These are phyloP conservation scores for Corvus cornix DNA, from an alignment of 2,113 vertebrate species.

Conservation along the genomic window DNA sequence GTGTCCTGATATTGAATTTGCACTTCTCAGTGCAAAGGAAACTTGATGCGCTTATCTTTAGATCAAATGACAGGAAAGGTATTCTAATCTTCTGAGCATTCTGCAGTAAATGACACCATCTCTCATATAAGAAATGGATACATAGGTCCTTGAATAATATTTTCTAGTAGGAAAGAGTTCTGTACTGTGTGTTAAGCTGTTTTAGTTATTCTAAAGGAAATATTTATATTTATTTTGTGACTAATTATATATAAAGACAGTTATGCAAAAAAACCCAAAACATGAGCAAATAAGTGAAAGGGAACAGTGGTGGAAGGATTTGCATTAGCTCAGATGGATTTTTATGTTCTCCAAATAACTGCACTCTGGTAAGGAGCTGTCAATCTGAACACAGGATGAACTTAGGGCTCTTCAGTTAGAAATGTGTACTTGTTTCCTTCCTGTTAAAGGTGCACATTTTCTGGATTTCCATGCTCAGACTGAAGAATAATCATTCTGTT, in stretches of 20 bases:
- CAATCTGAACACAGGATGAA: accelerated
- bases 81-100: not conserved
- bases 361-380: not conserved
- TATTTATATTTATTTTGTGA: not conserved
- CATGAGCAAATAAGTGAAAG: not conserved
- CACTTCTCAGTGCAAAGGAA: not conserved
- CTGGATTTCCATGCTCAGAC: not conserved
- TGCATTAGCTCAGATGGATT: not conserved
- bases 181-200: not conserved
- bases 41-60: not conserved
- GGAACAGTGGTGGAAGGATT: not conserved
- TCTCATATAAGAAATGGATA: not conserved
- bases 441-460: not conserved
- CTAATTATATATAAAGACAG: not conserved
- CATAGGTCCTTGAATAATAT: not conserved
- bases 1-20: not conserved
- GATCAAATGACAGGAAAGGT: not conserved
- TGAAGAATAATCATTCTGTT: not conserved
- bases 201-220: not conserved
- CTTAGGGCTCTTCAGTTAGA: not conserved
- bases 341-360: not conserved
- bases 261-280: not conserved
- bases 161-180: not conserved
- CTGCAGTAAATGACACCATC: not conserved
- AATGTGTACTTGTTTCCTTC: not conserved